Base-by-base conservation (phyloP, 2,797 vertebrate genomes). In the Labeo calbasu region DNA sequence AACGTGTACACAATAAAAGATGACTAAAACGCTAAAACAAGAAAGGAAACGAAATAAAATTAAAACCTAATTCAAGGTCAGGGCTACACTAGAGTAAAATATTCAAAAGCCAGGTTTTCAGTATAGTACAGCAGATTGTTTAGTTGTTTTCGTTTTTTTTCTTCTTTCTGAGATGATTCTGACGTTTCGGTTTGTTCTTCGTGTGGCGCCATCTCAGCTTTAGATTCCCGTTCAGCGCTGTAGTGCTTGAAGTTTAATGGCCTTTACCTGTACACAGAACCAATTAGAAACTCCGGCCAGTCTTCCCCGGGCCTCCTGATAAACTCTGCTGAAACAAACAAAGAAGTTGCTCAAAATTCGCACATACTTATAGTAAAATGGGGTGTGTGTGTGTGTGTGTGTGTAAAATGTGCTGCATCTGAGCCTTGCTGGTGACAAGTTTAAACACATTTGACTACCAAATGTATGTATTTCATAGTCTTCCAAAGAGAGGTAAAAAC, bases 271-370 rank as follows among this genome's bases (percentile, higher is more conserved):
- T 94, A 93, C 90, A 88, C 92, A 94, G 95, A 95, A 90, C 92
- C 95, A 85, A 89, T 96, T 95, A 97, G 95, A 97, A 97, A 95
- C 95, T 96, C 95, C 94, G 94, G 91, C 96, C 96, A 85, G 95
- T 94, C 95, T 96, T 96, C 93, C 96, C 94, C 88, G 95, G 95
- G 95, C 96, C 96, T 96, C 96, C 96, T 94, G 96, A 95, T 93
- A 97, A 95, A 95, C 95, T 95, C 96, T 96, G 90, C 85, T 83
- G 89, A 61, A 89, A 75, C 78, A 89, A 89, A 90, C 89, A 87
- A 25, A 87, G 6, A 86, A 81, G 65, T 17, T 63, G 79, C 68
- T 88, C 70, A 63, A 72, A 71, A 57, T 28, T 81, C 83, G 81
- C 72, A 17, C 28, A 40, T 2, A 13, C 5, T 32, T 73, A n/a